Base-by-base conservation (phyloP, 2,113 vertebrate species). In the Ranitomeya variabilis region DNA sequence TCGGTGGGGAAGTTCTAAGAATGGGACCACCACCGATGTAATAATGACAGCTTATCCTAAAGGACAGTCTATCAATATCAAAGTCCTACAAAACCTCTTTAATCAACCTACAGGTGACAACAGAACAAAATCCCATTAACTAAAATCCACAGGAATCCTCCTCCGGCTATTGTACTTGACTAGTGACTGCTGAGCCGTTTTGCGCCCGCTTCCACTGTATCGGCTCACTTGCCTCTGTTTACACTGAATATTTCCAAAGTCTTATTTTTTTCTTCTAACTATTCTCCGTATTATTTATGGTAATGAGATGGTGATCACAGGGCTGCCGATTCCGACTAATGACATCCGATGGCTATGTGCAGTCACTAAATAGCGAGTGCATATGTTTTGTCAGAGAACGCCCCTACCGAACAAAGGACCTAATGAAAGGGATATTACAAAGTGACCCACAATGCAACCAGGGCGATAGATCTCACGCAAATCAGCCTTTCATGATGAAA, bases 251-350 rank as follows among this genome's bases (percentile, higher is more conserved):
- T 59, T 31, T 23, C 45, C 8, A 12, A 84, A 55, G 31, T 6
- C 45, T 45, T 45, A 1, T 45, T 45, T 45, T 45, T 45, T 45
- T 4, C 5, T 21, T 55, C 12, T 8, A 21, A n/a, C 18, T 64
- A 11, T 23, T 18, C 31, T 4, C 45, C 64, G 19, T 45, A 23
- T 64, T 76, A 60, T 77, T 60, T 52, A 26, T 73, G 54, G 11
- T 87, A 60, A 69, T 8, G 79, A 85, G 52, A 86, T 90, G 89
- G 12, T 87, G 74, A 87, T 23, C 78, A 83, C 87, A 91, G 87
- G 37, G 19, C 71, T 16, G 37, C 23, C 37, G 64, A 89, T 84
- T 78, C 23, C 74, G 9, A 11, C 45, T 89, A 78, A 89, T 85
- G 66, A 89, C 18, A 77, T n/a, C 81, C 60, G 51, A 54, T 51